Evolutionary conservation across 2,797 vertebrate species (phyloP).

Genomic region (Enteromius viviparus): DNA sequence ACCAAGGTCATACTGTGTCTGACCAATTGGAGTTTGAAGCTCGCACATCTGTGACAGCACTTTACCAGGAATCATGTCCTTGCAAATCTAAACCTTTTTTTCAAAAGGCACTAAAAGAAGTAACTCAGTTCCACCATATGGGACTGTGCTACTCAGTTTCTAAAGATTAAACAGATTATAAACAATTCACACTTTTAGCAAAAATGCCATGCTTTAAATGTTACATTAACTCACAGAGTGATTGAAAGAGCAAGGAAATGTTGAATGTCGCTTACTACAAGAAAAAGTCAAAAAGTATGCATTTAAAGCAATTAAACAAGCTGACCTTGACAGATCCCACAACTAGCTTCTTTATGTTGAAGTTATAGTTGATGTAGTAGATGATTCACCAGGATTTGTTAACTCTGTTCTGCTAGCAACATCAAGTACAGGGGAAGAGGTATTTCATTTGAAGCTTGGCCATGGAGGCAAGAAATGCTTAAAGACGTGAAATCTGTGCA

Average conservation of each 20-base stretch:
- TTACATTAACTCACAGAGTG: neutral
- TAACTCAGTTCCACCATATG: neutral
- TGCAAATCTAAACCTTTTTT: neutral
- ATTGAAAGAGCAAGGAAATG: neutral
- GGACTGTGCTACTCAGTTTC: neutral
- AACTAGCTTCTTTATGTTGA: neutral
- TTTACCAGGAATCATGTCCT: neutral
- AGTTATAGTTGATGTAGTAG: neutral
- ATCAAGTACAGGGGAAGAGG: neutral
- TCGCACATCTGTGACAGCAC: neutral
- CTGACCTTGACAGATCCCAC: neutral
- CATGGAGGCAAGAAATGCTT: neutral
- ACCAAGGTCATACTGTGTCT: constrained; percentile 4
- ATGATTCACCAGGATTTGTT: neutral
- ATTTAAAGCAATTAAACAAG: neutral
- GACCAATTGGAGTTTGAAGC: constrained; percentile 1
- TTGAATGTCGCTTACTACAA: neutral
- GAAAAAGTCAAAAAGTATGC: neutral
- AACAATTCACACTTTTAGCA: neutral
- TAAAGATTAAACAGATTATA: neutral
- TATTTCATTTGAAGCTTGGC: neutral
- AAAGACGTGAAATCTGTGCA: neutral
- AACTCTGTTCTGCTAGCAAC: neutral
- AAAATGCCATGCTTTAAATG: neutral
- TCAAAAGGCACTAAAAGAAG: neutral